phyloP scores from a whole-genome alignment of 1,140 invertebrate genomes.

The Halictus rubicundus region DNA sequence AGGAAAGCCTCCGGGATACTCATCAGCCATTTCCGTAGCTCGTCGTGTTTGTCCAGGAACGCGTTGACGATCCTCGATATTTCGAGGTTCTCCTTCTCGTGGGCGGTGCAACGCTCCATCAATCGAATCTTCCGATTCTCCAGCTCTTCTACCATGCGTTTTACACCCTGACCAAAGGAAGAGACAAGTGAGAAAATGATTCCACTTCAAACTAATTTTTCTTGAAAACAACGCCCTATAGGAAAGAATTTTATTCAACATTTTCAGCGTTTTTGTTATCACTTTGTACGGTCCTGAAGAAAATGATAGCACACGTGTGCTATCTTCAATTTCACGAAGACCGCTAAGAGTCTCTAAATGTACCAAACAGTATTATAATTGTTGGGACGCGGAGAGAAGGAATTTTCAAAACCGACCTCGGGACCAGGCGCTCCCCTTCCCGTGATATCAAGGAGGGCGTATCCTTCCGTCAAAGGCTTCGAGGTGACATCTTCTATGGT shows the following conservation, averaged over 20 bases:
- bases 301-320: too few relatives aligned
- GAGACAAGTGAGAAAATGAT: background rate
- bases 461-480: slow-evolving; percentile 85
- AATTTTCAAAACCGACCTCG: slow-evolving; percentile 78
- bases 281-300: too few relatives aligned
- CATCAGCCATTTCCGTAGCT: slow-evolving; percentile 87
- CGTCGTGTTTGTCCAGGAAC: slow-evolving; percentile 87
- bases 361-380: too few relatives aligned
- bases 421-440: slow-evolving; percentile 85
- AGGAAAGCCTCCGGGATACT: slow-evolving; percentile 88
- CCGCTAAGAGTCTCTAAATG: too few relatives aligned
- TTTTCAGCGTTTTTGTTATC: too few relatives aligned
- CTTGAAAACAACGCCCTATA: too few relatives aligned
- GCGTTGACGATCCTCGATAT: slow-evolving; percentile 85
- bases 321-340: too few relatives aligned
- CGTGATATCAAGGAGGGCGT: slow-evolving; percentile 86
- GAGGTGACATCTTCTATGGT: slow-evolving; percentile 85
- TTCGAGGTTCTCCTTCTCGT: slow-evolving; percentile 87
- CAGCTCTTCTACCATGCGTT: slow-evolving; percentile 86
- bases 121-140: slow-evolving; percentile 87
- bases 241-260: too few relatives aligned
- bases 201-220: too few relatives aligned
- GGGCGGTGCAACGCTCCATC: slow-evolving; percentile 85
- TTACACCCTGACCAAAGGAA: slow-evolving; percentile 81
- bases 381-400: too few relatives aligned